Evolutionary conservation across 2,113 vertebrate species (phyloP).

Genomic region (Ciconia boyciana): DNA sequence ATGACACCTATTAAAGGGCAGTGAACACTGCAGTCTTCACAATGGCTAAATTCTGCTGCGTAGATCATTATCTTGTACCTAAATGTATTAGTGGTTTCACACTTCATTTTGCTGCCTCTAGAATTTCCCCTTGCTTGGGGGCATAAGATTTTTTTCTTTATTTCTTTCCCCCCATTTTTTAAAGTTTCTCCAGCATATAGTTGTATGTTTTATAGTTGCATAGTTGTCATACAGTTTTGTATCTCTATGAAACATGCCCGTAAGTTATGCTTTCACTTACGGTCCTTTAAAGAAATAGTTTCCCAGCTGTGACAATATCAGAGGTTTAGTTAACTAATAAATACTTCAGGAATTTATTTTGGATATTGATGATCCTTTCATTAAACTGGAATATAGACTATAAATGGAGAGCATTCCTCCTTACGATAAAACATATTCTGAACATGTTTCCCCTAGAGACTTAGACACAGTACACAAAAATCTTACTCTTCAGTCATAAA

Average conservation of each 20-base stretch:
- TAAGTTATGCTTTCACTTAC: conserved; percentile 14
- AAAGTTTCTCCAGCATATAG: neutral
- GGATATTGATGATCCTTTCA: neutral
- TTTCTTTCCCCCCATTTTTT: neutral
- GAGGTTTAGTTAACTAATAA: conserved; percentile 31
- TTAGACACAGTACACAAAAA: neutral
- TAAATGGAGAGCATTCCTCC: neutral
- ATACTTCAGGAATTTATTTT: conserved; percentile 15
- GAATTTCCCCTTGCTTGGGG: neutral
- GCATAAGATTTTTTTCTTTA: neutral
- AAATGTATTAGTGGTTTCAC: neutral
- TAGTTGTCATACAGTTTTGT: neutral
- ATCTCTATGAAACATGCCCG: neutral
- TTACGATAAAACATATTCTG: neutral
- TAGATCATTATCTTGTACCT: neutral
- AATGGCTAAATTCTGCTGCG: neutral
- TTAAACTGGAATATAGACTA: neutral
- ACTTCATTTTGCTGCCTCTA: neutral
- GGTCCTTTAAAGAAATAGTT: conserved; percentile 10
- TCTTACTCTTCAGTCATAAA: neutral
- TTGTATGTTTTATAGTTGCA: neutral
- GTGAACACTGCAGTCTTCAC: neutral
- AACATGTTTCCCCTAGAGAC: neutral
- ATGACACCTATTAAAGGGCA: neutral
- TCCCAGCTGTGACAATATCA: neutral